Evolutionary conservation across 2,888 invertebrate species (phyloP).

Genomic region (Melanchra persicariae): DNA sequence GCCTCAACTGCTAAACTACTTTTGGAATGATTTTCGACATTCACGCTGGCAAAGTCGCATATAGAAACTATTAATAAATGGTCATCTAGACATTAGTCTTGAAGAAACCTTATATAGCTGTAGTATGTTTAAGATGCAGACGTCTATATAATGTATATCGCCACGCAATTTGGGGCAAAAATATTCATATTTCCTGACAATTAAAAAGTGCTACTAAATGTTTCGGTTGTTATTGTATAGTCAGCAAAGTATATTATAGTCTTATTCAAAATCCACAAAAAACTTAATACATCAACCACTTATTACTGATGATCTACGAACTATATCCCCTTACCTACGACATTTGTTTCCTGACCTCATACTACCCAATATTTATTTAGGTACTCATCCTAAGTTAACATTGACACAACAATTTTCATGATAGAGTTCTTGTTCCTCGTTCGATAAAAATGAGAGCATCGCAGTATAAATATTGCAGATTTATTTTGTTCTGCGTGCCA

Average conservation of each 20-base stretch:
- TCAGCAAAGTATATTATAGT: too few species aligned
- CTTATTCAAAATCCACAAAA: background rate
- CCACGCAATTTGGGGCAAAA: background rate
- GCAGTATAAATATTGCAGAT: slow-evolving; percentile 28
- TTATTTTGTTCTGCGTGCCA: slow-evolving; percentile 14
- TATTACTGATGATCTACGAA: slow-evolving; percentile 16
- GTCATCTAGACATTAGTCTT: too few species aligned
- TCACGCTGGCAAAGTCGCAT: too few species aligned
- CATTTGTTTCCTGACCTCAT: slow-evolving; percentile 39
- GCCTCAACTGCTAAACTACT: too few species aligned
- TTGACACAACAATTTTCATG: slow-evolving; percentile 47
- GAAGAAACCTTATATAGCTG: too few species aligned
- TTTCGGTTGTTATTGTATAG: too few species aligned
- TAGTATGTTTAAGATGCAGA: too few species aligned
- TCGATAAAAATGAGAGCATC: slow-evolving; percentile 21
- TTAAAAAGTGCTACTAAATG: background rate
- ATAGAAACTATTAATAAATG: too few species aligned
- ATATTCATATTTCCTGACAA: background rate
- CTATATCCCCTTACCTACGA: background rate
- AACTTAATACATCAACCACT: too few species aligned
- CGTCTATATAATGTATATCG: too few species aligned
- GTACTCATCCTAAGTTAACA: slow-evolving; percentile 45
- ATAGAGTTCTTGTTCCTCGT: slow-evolving; percentile 39
- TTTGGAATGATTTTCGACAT: too few species aligned
- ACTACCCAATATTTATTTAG: slow-evolving; percentile 39